These are phyloP conservation scores for Pomacea canaliculata DNA, from an alignment of 2,888 invertebrate genomes.

Conservation along the genomic window DNA sequence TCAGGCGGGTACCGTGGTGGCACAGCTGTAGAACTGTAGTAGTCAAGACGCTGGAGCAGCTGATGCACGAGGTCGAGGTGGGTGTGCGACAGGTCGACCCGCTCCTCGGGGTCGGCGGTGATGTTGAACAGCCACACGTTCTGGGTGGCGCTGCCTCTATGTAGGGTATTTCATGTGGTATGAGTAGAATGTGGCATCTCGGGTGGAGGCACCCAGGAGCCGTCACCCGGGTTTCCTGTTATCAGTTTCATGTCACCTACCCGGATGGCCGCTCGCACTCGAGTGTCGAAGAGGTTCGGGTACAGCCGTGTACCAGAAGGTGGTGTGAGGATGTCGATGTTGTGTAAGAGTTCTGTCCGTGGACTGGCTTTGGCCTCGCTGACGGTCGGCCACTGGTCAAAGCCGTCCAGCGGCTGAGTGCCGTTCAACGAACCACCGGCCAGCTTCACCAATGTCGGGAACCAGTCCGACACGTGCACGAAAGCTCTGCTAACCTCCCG, in stretches of 20 bases:
- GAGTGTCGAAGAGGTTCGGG: slow-evolving; percentile 56
- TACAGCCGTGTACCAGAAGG: slow-evolving; percentile 40
- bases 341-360: slow-evolving; percentile 76
- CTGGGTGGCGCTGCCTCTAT: slow-evolving; percentile 36
- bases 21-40: slow-evolving; percentile 61
- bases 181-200: background rate
- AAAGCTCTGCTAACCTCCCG: slow-evolving; percentile 38
- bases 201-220: slow-evolving; percentile 10
- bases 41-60: slow-evolving; percentile 50
- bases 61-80: slow-evolving; percentile 48
- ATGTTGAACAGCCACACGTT: slow-evolving; percentile 68
- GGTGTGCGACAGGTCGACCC: slow-evolving; percentile 50
- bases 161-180: background rate
- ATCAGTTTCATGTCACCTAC: slow-evolving; percentile 64
- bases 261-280: slow-evolving; percentile 60
- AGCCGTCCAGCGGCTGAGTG: slow-evolving; percentile 58
- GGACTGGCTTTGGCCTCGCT: slow-evolving; percentile 47
- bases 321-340: slow-evolving; percentile 78
- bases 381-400: slow-evolving; percentile 59
- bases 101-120: slow-evolving; percentile 58
- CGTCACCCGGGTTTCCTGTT: slow-evolving; percentile 62
- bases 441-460: slow-evolving; percentile 60
- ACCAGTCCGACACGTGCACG: slow-evolving; percentile 66
- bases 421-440: slow-evolving; percentile 56
- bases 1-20: slow-evolving; percentile 56